Base-by-base conservation (phyloP, 2,797 vertebrate species). In the Siniperca obscura region DNA sequence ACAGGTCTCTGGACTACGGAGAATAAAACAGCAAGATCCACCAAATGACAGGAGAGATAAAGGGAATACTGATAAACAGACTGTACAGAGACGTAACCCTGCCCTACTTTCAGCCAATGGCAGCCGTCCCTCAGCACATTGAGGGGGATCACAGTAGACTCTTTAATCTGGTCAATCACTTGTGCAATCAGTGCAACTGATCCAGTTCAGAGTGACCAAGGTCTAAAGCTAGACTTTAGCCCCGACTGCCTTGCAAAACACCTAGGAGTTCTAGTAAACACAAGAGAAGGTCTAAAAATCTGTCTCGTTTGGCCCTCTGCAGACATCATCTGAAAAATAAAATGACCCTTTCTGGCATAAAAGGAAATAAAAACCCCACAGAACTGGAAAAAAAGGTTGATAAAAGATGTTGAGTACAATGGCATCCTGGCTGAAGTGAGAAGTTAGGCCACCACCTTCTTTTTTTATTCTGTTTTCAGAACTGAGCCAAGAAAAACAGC, bases 61-160 rank as follows among this genome's bases (percentile, higher is more conserved):
- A 95, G 96, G 94, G 95, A 97, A 99, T 97, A 98, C 97, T 98
- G 97, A 97, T 96, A 96, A 94, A 96, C 95, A 94, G 95, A 97
- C 97, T 97, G 96, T 98, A 98, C 97, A 97, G 91, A 94, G 90
- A 92, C 74, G 44, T 82, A 62, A 90, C 90, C 87, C 94, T 81
- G 86, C 90, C 89, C 77, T 73, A 60, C 79, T 70, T 78, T 77
- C 86, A 89, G 81, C 86, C 90, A 81, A 90, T 78, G 83, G 87
- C 92, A 86, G 87, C 79, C 9, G 14, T 53, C 80, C 80, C 82
- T 83, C 83, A 27, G 74, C 55, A 16, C 56, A 22, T 56, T 8
- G 75, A 62, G 70, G 77, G 81, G 78, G 55, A 83, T 91, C 91
- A 93, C 91, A 93, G 92, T 90, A 90, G 83, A 93, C 87, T 87